Percentiles rank a stretch among this genome's conserved stretches.
These are phyloP conservation scores for Brienomyrus longianalis DNA, from an alignment of 2,113 vertebrate genomes.

Conservation along the genomic window DNA sequence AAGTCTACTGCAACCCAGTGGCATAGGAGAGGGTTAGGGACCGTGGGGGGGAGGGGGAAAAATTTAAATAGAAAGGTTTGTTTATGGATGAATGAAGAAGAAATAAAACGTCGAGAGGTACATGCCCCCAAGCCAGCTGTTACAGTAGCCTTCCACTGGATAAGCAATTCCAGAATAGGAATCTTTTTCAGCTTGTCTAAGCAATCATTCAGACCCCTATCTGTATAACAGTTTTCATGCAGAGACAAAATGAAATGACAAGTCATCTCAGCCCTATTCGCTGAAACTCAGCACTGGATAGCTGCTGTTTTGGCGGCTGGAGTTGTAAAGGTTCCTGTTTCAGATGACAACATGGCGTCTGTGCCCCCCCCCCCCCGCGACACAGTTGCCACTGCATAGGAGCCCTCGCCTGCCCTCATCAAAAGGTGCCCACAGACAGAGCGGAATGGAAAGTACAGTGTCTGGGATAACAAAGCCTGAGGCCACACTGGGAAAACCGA, in stretches of 20 bases:
- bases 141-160: neutral
- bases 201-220: neutral
- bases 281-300: neutral
- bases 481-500: neutral
- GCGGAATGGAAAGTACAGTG: neutral
- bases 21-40: too few species aligned
- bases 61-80: neutral
- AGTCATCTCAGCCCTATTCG: neutral
- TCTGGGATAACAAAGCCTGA: neutral
- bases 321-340: neutral
- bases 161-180: neutral
- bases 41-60: too few species aligned
- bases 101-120: neutral
- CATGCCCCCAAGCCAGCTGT: neutral
- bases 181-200: neutral
- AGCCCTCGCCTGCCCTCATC: neutral
- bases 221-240: neutral
- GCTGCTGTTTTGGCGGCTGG: neutral
- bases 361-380: neutral
- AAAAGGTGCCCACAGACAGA: neutral
- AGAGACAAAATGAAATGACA: slow-evolving; percentile 4
- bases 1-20: too few species aligned
- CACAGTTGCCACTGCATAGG: neutral
- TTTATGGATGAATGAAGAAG: neutral
- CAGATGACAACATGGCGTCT: neutral